Evolutionary conservation across 2,888 invertebrate genomes (phyloP), one percentile per base, ranked within the genome.

Genomic region (Anagyrus pseudococci): DNA sequence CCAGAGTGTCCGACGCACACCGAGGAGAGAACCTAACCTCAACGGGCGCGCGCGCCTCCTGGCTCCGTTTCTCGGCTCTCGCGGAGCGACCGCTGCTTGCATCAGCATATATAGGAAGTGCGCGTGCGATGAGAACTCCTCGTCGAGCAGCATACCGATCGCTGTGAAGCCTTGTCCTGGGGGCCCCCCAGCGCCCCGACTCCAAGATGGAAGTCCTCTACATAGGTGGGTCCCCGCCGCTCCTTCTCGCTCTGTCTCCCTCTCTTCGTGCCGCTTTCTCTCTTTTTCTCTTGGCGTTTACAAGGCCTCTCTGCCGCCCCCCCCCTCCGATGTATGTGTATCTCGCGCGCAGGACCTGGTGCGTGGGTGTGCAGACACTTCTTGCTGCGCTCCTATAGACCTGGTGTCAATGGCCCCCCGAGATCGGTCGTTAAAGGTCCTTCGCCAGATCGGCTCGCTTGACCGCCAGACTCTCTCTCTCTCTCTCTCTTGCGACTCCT

Each of bases 191-290:
- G 10, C 22, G 22, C 23, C 26, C 13, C 25, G 26, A 13, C 58
- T 43, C 69, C 77, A 78, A 77, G 73, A 79, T 79, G 79, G 79
- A 79, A 75, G 78, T 79, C 76, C 76, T 79, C 72, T 79, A 79
- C 71, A 79, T 79, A 74, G 79, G 79, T 79, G 72, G 59, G 77
- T 77, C 46, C 47, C 22, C 6, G 4, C 10, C 29, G 10, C 29
- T 10, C 29, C 4, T 29, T 10, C 29, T 29, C 10, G 29, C 29
- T 4, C 10, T 29, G 29, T 29, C 10, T 29, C n/a, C n/a, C n/a
- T n/a, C n/a, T n/a, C n/a, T n/a, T n/a, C n/a, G n/a, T n/a, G n/a
- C n/a, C n/a, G n/a, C n/a, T n/a, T n/a, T n/a, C n/a, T n/a, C n/a
- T n/a, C n/a, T n/a, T n/a, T n/a, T n/a, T n/a, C n/a, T n/a, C n/a